Base-by-base conservation (phyloP, 2,888 invertebrate species). In the Microctonus brassicae region DNA sequence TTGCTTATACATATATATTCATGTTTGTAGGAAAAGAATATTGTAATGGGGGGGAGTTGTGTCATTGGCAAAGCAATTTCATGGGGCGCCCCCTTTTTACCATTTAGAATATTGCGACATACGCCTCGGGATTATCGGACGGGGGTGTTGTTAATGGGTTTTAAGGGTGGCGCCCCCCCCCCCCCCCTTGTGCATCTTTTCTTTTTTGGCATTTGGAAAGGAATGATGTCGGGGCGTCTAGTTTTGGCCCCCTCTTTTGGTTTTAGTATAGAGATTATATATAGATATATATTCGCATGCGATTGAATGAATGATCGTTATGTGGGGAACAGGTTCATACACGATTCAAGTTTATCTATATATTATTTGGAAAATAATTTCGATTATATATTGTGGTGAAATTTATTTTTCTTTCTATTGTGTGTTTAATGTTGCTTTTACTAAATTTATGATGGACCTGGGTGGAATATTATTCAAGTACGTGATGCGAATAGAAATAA, bases 111-210 rank as follows among this genome's bases (percentile, higher is more conserved):
- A 78, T 81, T 78, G 78, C 58, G 79, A 79, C 82, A 82, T 80
- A 82, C 81, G 81, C 77, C 79, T 72, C 60, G 77, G 82, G 84
- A 84, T 84, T 84, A 77, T 64, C 47, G 17, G 47, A 62, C 62
- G 69, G 72, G 76, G 77, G 72, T 71, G 68, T 71, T 70, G 72
- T 76, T 78, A 77, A 78, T 78, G 75, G 73, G 53, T 26, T 71
- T 60, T n/a, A 66, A 20, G 55, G 24, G 42, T 42, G 65, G 57
- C 24, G 58, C 24, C 66, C 63, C n/a, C n/a, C n/a, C n/a, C n/a
- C n/a, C n/a, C n/a, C n/a, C 6, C 33, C 33, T 6, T 33, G 6
- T 13, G 39, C n/a, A n/a, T 47, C 6, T n/a, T 5, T 7, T 20
- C 6, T 42, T 52, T 17, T 29, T 26, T 20, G 60, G 29, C 36